Percentiles rank a stretch among this genome's conserved stretches.
Evolutionary conservation across 2,797 vertebrate species (phyloP).

Genomic region (Diplodus puntazzo): DNA sequence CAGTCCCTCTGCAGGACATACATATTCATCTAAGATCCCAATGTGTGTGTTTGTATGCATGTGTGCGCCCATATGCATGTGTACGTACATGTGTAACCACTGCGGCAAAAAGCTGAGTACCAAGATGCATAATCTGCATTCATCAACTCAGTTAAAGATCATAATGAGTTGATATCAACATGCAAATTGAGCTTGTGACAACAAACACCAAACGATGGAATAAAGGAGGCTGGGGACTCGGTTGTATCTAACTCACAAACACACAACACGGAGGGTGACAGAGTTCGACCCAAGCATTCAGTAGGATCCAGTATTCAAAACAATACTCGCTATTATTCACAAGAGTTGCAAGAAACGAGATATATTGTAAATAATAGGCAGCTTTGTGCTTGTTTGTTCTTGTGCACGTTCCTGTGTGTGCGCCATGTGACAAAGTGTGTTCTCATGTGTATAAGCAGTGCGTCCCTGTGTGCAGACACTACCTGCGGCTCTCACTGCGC

Average conservation of each 20-base stretch:
- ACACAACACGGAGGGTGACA: background rate
- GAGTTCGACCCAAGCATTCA: background rate
- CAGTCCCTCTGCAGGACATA: slow-evolving; percentile 68
- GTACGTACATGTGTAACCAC: slow-evolving; percentile 54
- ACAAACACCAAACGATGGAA: slow-evolving; percentile 65
- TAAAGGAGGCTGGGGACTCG: slow-evolving; percentile 46
- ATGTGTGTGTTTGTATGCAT: slow-evolving; percentile 45
- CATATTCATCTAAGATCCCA: slow-evolving; percentile 72
- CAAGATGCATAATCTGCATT: slow-evolving; percentile 72
- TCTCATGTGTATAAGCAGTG: slow-evolving; percentile 1
- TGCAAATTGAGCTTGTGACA: slow-evolving; percentile 73
- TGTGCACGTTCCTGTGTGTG: slow-evolving; percentile 15
- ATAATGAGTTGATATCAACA: slow-evolving; percentile 76
- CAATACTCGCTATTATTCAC: background rate
- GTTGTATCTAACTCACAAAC: slow-evolving; percentile 11
- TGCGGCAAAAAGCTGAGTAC: slow-evolving; percentile 38
- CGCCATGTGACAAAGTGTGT: background rate
- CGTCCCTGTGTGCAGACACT: slow-evolving; percentile 15
- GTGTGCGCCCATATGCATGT: slow-evolving; percentile 35
- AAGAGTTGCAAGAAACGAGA: slow-evolving; percentile 14
- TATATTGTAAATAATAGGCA: background rate
- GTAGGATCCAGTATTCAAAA: background rate
- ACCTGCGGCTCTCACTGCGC: slow-evolving; percentile 29
- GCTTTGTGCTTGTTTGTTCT: slow-evolving; percentile 18
- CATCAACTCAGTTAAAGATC: slow-evolving; percentile 71